Conservation (phyloP, 1,140 invertebrate species). For the Semibalanus balanoides region DNA sequence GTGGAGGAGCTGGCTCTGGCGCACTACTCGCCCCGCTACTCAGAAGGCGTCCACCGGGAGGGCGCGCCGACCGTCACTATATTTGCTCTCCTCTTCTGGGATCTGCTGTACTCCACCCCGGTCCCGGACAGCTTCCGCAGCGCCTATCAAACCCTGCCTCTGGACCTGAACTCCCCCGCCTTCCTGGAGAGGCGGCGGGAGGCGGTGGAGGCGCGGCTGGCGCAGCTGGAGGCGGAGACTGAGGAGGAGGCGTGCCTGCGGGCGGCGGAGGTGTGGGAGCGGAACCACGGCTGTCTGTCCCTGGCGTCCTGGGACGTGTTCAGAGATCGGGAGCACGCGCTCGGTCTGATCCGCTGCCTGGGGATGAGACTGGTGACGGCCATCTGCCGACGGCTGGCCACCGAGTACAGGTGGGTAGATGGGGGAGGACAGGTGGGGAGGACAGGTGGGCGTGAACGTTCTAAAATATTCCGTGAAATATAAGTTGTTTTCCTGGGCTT, state of each 20-base stretch:
- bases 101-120: conserved; percentile 47
- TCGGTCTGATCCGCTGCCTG: conserved; percentile 42
- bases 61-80: conserved; percentile 45
- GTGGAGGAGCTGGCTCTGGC: conserved; percentile 39
- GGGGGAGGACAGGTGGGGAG: neutral
- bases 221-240: conserved; percentile 29
- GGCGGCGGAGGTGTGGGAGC: conserved; percentile 32
- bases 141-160: conserved; percentile 46
- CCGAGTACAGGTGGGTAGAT: conserved; percentile 34
- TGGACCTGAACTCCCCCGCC: conserved; percentile 46
- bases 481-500: neutral
- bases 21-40: conserved; percentile 36
- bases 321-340: conserved; percentile 28
- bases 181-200: conserved; percentile 47
- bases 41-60: conserved; percentile 49
- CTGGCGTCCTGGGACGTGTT: conserved; percentile 40
- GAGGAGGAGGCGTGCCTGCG: conserved; percentile 30
- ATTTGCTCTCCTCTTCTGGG: conserved; percentile 58
- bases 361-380: conserved; percentile 37
- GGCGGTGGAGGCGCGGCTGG: conserved; percentile 39
- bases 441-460: neutral
- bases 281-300: conserved; percentile 29
- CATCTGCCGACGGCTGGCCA: conserved; percentile 44
- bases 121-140: conserved; percentile 50
- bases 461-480: neutral